Base-by-base conservation (phyloP, 1,140 invertebrate species). In the Drosophila simulans region DNA sequence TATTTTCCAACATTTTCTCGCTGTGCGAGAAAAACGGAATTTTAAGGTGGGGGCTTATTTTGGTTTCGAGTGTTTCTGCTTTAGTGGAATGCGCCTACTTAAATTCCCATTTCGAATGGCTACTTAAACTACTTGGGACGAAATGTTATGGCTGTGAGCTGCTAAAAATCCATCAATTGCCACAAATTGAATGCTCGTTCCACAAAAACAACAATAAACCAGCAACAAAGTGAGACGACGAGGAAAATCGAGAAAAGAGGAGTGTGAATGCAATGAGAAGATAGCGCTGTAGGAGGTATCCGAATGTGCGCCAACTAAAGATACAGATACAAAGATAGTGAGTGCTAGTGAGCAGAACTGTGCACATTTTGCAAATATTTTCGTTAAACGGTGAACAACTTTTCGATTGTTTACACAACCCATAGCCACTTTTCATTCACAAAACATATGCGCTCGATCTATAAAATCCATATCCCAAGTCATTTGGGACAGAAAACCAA, bases 81-180 rank as follows among this genome's bases (percentile, higher is more conserved):
- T 73, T 73, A 56, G 57, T 54, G 69, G 71, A 81, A 86, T 68
- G 55, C 55, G 64, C 49, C 43, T 86, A 68, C 79, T 82, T 86
- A 86, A 86, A 83, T 78, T 63, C 64, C 80, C 77, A 66, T 69
- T 83, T 59, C 37, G 68, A 83, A 82, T 82, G 82, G 55, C 62
- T 78, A 82, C 78, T 86, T 81, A 86, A 86, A 86, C 82, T 81
- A 85, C 82, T 86, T 86, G 71, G 65, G 54, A 57, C 45, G 43
- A 52, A 79, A 72, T 78, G 68, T 58, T 71, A 58, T 57, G 60
- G 68, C 54, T 56, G 60, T 53, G 40, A 71, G 80, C 58, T 75
- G 77, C 81, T 85, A 85, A 85, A 80, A 85, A 86, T 86, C 77
- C 58, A 81, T 86, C 82, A 86, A 86, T 78, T 78, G 69, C 65